A percentile compares a stretch with the other conserved stretches of the same genome.
Conservation (phyloP, 2,888 invertebrate genomes). For the Amblyjoppa proteus region DNA sequence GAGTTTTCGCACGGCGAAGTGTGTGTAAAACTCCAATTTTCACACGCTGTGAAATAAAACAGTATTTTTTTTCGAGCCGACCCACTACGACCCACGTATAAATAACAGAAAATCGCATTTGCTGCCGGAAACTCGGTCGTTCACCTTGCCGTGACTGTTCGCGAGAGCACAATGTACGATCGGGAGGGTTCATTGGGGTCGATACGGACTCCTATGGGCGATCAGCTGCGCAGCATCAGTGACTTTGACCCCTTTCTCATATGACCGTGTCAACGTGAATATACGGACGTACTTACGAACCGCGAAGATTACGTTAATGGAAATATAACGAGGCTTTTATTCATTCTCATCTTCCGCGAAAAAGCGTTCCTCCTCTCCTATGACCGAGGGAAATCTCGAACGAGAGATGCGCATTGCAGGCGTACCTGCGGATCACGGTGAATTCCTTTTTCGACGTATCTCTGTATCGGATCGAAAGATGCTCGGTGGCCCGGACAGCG, state of each 20-base stretch:
- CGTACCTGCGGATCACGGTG: conserved; percentile 59
- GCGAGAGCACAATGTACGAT: not conserved
- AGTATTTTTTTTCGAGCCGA: too few species aligned
- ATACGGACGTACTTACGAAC: conserved; percentile 21
- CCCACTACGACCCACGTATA: too few species aligned
- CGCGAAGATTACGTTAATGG: conserved; percentile 7
- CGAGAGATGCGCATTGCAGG: conserved; percentile 47
- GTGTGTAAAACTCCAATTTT: too few species aligned
- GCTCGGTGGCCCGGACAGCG: conserved; percentile 58
- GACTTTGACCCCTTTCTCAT: conserved; percentile 55
- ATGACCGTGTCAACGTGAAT: conserved; percentile 48
- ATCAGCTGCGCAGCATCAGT: conserved; percentile 21
- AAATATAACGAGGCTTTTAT: conserved; percentile 13
- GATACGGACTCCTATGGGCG: not conserved
- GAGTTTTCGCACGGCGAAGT: too few species aligned
- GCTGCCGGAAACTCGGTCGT: too few species aligned
- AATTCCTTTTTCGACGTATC: conserved; percentile 67
- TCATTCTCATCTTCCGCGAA: not conserved
- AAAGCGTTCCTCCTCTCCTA: conserved; percentile 13
- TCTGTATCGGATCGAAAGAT: conserved; percentile 62
- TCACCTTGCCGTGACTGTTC: not conserved
- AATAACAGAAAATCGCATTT: too few species aligned
- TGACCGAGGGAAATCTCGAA: conserved; percentile 47
- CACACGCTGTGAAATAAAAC: too few species aligned
- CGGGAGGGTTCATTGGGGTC: conserved; percentile 1